phyloP scores from a whole-genome alignment of 2,888 invertebrate species.

The Tetranychus piercei region DNA sequence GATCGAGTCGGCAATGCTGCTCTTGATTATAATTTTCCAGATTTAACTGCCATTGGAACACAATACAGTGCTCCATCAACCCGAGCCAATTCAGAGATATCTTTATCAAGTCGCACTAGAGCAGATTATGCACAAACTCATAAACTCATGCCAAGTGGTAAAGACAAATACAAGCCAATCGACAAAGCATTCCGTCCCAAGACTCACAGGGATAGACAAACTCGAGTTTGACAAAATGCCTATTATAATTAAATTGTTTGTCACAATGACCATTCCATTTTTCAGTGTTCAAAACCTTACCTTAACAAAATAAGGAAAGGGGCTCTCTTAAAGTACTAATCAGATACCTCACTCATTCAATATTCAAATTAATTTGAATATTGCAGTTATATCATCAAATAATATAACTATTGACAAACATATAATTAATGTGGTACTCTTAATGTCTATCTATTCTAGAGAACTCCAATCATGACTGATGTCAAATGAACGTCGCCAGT shows the following conservation, averaged over 20 bases:
- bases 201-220: background rate
- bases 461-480: too few species aligned
- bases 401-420: too few species aligned
- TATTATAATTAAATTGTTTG: background rate
- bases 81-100: conserved; percentile 21
- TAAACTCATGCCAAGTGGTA: background rate
- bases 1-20: conserved; percentile 19
- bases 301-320: too few species aligned
- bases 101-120: conserved; percentile 5
- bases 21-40: conserved; percentile 19
- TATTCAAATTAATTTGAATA: too few species aligned
- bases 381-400: too few species aligned
- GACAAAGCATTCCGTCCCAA: background rate
- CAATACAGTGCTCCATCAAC: conserved; percentile 22
- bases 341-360: too few species aligned
- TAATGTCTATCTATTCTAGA: too few species aligned
- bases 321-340: too few species aligned
- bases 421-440: too few species aligned
- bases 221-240: background rate
- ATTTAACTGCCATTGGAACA: conserved; percentile 17
- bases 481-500: too few species aligned
- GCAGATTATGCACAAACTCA: conserved; percentile 10
- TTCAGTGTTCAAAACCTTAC: too few species aligned
- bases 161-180: conserved; percentile 8
- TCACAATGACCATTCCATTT: too few species aligned